Base-by-base conservation (phyloP, 2,888 invertebrate species). In the Thumatha senex region DNA sequence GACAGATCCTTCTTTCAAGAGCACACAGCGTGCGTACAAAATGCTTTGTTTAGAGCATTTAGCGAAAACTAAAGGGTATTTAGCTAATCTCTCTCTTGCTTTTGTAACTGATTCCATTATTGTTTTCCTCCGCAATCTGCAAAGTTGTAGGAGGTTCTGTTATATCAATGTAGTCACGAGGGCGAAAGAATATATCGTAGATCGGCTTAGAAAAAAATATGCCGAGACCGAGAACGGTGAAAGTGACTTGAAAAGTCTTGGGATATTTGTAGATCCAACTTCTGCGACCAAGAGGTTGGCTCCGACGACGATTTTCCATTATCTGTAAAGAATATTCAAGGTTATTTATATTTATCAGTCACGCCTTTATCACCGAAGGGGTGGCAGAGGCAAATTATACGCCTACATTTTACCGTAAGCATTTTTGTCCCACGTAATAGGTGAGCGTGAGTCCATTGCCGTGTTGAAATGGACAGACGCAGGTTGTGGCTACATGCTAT, bases 41-140 rank as follows among this genome's bases (percentile, higher is more conserved):
- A 93, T 75, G 1, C 95, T 96, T 70, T 94, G 93, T 63, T 93
- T 93, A 7, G 94, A 92, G 80, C 97, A 97, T 80, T 95, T 94
- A 0, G 93, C 93, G 56, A 96, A 91, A 41, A 96, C 72, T 42
- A 94, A 63, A 0, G 97, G 97, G 86, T 96, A 97, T 63, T 94
- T 94, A 46, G 93, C 93, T 47, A 97, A 89, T 65, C 97, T 92
- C 51, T 93, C 92, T 73, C 93, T 94, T 0, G 97, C 96, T 80
- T 93, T 95, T 51, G 92, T 92, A n/a, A 97, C 95, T 18, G 96
- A 93, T 85, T 97, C 97, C 97, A 97, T 97, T 78, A 76, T 44
- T 58, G 59, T 30, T 62, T 1, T 40, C 40, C 30, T 46, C 46
- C 5, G 24, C 48, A 3, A 18, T 18, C 43, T 48, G 47, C 33